phyloP scores from a whole-genome alignment of 2,888 invertebrate species.

The Drosophila austrosaltans region DNA sequence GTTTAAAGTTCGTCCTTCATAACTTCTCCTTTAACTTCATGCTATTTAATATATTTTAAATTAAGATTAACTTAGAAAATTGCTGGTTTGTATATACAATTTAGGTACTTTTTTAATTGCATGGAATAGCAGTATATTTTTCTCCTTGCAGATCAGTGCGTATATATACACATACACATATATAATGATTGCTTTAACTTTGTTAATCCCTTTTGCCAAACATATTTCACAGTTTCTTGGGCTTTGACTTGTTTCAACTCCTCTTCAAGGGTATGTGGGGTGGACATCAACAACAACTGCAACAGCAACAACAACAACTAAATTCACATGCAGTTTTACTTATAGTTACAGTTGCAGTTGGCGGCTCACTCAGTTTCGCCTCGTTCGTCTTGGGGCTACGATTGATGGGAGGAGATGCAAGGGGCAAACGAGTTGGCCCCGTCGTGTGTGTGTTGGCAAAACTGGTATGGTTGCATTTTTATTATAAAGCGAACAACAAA shows the following conservation, averaged over 20 bases:
- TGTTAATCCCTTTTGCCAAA: constrained; percentile 14
- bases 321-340: constrained; percentile 53
- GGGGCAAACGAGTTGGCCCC: constrained; percentile 55
- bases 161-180: background rate
- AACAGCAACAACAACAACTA: constrained; percentile 44
- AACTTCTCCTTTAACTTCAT: no score
- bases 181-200: background rate
- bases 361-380: constrained; percentile 42
- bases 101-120: no score
- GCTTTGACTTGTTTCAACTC: background rate
- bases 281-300: background rate
- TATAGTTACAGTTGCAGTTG: constrained; percentile 63
- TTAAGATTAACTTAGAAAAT: no score
- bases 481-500: constrained; percentile 72
- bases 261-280: constrained; percentile 37
- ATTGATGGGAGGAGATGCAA: constrained; percentile 26
- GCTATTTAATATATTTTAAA: no score
- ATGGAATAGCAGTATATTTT: no score
- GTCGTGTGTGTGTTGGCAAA: constrained; percentile 61
- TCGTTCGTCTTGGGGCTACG: constrained; percentile 25
- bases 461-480: constrained; percentile 80
- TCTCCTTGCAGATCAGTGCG: no score
- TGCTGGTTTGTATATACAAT: no score
- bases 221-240: constrained; percentile 1
- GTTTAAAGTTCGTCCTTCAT: no score